A percentile compares a stretch with the other conserved stretches of the same genome.
phyloP scores from a whole-genome alignment of 92 coral and sea anemone species.

The Bergia sp. region DNA sequence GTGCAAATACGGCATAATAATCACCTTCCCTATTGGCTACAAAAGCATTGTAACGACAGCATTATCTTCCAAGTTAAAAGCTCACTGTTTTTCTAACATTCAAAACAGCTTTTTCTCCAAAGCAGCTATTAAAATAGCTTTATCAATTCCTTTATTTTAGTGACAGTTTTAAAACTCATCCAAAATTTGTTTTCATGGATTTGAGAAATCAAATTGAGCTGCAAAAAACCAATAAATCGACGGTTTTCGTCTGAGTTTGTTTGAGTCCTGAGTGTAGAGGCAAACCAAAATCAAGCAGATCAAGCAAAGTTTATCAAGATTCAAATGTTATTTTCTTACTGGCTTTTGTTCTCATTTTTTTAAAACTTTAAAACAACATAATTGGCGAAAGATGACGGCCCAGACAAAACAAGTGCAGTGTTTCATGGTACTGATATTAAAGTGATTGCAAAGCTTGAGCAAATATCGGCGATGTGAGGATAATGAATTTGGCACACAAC shows the following conservation, averaged over 20 bases:
- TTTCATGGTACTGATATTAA: background rate
- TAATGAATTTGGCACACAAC: conserved; percentile 8
- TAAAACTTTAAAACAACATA: background rate
- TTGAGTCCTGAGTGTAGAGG: background rate
- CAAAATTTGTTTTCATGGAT: background rate
- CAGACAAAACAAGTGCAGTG: background rate
- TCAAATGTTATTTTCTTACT: background rate
- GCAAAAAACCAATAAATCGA: background rate
- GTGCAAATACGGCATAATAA: background rate
- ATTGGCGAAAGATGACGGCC: background rate
- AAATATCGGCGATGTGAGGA: background rate
- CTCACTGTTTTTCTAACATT: conserved; percentile 20
- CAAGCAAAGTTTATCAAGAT: background rate
- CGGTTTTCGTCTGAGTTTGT: background rate
- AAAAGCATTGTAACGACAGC: background rate
- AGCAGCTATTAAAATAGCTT: conserved; percentile 20
- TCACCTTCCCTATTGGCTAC: conserved; percentile 2
- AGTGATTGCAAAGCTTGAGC: conserved; percentile 4
- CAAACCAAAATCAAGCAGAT: background rate
- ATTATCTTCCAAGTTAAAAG: conserved; percentile 18
- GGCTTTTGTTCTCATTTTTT: conserved; percentile 12
- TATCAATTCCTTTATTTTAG: background rate
- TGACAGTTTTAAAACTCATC: background rate
- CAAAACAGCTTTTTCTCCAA: background rate
- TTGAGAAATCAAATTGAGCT: background rate